phyloP scores from a whole-genome alignment of 2,113 vertebrate species.

The Dasypus novemcinctus region DNA sequence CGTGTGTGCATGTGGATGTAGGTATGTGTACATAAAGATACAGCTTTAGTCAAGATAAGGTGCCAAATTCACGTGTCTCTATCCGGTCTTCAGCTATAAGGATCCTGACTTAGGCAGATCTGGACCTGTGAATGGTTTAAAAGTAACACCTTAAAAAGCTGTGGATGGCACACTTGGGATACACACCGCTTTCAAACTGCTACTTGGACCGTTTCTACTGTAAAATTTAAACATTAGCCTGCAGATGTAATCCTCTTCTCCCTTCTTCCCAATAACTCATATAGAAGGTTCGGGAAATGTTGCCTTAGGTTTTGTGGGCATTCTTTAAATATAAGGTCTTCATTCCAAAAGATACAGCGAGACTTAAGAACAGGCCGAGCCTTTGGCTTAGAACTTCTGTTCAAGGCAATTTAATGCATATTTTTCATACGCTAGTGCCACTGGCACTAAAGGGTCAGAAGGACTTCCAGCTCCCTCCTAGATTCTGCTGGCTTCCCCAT shows the following conservation, averaged over 20 bases:
- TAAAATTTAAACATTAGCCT: not conserved
- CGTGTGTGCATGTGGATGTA: not conserved
- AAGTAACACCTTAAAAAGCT: not conserved
- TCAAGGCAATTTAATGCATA: not conserved
- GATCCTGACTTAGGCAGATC: not conserved
- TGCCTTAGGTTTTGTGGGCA: not conserved
- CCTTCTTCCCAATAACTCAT: not conserved
- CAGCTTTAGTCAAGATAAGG: not conserved
- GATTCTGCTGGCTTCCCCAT: not conserved
- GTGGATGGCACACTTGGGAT: not conserved
- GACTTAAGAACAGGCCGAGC: not conserved
- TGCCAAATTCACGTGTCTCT: not conserved
- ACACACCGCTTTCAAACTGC: not conserved
- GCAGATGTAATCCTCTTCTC: not conserved
- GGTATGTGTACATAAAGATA: not conserved
- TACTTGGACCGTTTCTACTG: not conserved
- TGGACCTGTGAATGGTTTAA: not conserved
- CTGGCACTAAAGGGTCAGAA: not conserved
- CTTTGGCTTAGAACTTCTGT: not conserved
- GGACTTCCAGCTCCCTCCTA: not conserved
- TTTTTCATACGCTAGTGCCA: constrained; percentile 48
- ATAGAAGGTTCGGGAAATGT: not conserved
- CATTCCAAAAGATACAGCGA: not conserved
- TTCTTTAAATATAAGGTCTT: not conserved
- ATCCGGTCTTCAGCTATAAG: not conserved